Evolutionary conservation across 2,113 vertebrate genomes (phyloP).

Genomic region (Saguinus midas): DNA sequence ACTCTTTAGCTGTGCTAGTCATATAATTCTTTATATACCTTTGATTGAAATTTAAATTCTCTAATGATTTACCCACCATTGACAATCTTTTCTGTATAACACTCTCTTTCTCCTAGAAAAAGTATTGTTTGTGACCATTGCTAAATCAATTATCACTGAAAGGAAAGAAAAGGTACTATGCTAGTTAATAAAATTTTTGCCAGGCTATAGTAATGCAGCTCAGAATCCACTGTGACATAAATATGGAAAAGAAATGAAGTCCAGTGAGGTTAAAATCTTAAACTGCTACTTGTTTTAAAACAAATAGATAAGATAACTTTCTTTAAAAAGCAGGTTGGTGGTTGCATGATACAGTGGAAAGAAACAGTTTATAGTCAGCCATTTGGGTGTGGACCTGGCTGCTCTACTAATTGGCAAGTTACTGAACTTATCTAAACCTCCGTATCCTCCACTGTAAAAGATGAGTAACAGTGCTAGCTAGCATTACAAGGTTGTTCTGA

Average conservation of each 20-base stretch:
- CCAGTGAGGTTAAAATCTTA: background rate
- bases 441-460: background rate
- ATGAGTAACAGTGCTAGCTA: background rate
- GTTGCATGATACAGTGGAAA: background rate
- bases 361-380: background rate
- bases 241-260: slow-evolving; percentile 7
- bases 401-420: background rate
- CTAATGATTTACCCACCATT: background rate
- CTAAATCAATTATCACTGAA: slow-evolving; percentile 48
- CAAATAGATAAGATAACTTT: background rate
- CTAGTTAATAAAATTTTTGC: background rate
- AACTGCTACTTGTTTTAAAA: slow-evolving; percentile 15
- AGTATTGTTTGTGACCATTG: background rate
- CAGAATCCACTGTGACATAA: background rate
- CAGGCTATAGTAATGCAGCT: background rate
- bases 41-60: background rate
- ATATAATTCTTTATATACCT: background rate
- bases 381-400: background rate
- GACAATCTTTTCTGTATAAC: background rate
- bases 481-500: background rate
- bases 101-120: background rate
- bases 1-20: background rate
- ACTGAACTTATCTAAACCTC: background rate
- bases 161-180: background rate
- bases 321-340: background rate